Conservation (phyloP, 1,140 invertebrate species). For the Calephelis nemesis region DNA sequence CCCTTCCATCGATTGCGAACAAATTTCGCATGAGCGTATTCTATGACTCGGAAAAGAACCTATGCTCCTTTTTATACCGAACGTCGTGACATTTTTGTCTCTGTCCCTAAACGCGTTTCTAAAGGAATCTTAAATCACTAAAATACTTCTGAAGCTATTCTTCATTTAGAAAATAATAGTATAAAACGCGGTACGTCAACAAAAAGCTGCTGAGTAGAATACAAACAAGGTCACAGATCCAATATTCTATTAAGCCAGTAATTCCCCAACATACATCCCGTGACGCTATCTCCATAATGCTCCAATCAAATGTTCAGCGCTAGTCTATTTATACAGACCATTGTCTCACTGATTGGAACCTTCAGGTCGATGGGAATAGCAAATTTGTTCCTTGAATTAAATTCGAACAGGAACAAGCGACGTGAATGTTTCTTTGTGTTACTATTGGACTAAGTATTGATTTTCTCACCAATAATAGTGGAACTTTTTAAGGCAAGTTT, state of each 20-base stretch:
- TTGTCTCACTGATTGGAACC: conserved; percentile 13
- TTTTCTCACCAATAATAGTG: not conserved
- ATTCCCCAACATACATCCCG: conserved; percentile 17
- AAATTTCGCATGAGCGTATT: no score
- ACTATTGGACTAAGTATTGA: not conserved
- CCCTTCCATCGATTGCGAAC: no score
- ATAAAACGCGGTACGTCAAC: no score
- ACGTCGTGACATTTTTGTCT: no score
- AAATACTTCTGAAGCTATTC: no score
- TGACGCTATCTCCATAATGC: conserved; percentile 17
- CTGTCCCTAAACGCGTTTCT: no score
- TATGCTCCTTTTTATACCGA: no score
- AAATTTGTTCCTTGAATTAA: conserved; percentile 7
- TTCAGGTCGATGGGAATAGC: conserved; percentile 8
- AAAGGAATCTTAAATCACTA: no score
- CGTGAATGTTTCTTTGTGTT: not conserved
- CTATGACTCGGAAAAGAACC: no score
- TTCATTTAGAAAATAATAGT: no score
- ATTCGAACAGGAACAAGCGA: not conserved
- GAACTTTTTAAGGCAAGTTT: not conserved
- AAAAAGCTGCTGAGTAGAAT: no score
- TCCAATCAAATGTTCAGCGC: conserved; percentile 18
- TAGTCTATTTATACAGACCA: conserved; percentile 17
- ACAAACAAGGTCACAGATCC: conserved; percentile 6
- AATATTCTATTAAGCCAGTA: conserved; percentile 13